phyloP scores from a whole-genome alignment of 2,113 vertebrate genomes.

The Lynx canadensis region DNA sequence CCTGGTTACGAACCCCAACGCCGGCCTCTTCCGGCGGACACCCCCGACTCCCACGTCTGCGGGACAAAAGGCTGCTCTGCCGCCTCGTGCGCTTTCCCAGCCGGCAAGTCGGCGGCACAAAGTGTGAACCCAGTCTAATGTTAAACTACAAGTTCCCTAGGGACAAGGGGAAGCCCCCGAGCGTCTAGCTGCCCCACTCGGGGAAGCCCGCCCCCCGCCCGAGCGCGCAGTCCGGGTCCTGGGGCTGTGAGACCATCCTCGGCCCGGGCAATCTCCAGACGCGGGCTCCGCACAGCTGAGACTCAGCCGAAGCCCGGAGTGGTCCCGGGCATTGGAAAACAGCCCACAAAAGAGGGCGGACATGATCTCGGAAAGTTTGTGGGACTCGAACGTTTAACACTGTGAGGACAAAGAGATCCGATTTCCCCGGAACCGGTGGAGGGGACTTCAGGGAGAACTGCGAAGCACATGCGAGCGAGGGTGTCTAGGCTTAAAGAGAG shows the following conservation, averaged over 20 bases:
- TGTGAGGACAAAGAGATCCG: constrained; percentile 21
- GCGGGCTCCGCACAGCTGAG: not conserved
- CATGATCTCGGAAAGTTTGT: constrained; percentile 64
- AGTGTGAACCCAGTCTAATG: not conserved
- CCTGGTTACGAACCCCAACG: not conserved
- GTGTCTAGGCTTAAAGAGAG: not conserved
- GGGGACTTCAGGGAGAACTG: not conserved
- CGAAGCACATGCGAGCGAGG: not conserved
- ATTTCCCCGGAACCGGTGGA: not conserved
- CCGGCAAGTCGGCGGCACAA: not conserved
- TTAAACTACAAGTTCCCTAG: not conserved
- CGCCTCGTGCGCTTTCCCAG: not conserved
- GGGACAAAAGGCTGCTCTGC: constrained; percentile 52
- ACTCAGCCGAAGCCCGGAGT: not conserved
- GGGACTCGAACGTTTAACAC: constrained; percentile 8
- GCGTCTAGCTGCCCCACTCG: not conserved
- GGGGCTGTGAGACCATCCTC: not conserved
- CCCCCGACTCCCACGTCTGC: not conserved
- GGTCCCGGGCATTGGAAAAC: not conserved
- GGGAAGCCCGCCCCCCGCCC: not conserved
- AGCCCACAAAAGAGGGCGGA: not conserved
- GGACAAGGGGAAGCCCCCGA: not conserved
- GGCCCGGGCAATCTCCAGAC: not conserved
- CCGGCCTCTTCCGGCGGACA: not conserved
- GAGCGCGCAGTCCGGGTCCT: not conserved